Evolutionary conservation across 2,888 invertebrate species (phyloP), one percentile per base, ranked within the genome.

Genomic region (Syritta pipiens): DNA sequence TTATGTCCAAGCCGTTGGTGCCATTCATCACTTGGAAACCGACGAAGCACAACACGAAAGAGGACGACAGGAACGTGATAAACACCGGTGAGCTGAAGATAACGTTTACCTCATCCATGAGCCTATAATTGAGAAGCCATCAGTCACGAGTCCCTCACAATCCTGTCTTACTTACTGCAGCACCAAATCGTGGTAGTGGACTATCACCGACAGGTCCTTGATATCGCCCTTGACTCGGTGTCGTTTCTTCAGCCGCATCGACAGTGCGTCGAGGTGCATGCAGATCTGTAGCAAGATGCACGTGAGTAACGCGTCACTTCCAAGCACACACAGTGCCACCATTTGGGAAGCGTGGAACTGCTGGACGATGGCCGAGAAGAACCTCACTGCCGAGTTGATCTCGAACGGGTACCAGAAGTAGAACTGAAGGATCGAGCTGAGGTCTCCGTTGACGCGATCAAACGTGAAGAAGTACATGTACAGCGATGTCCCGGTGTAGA

Each of bases 11-110:
- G 5, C 20, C 28, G 20, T 20, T 9, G 4, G 57, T 40, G 14
- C 57, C 57, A n/a, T 57, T 57, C 17, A 57, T 48, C 22, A 68
- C 48, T 30, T 57, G 67, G 22, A 68, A 59, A 9, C 57, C 68
- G 1, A 49, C 30, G 12, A 59, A 59, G 37, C 68, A 68, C 24
- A 49, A 12, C 9, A 42, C 40, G 12, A 69, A 69, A 6, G 59
- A 22, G 6, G 59, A 42, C 7, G 48, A 32, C 2, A 44, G 14
- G n/a, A 51, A 51, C 0, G 44, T 60, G 10, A 69, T 44, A 14
- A 59, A 59, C 9, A 51, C 42, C n/a, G 59, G 35, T 1, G 20
- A 10, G 4, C 30, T 24, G 12, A 59, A 69, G 3, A 30, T 51
- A 22, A 24, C 42, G 32, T 69, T 69, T 4, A 51, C 59, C 5